These are phyloP conservation scores for Drosophila biarmipes DNA, from an alignment of 1,140 invertebrate species.

Conservation along the genomic window DNA sequence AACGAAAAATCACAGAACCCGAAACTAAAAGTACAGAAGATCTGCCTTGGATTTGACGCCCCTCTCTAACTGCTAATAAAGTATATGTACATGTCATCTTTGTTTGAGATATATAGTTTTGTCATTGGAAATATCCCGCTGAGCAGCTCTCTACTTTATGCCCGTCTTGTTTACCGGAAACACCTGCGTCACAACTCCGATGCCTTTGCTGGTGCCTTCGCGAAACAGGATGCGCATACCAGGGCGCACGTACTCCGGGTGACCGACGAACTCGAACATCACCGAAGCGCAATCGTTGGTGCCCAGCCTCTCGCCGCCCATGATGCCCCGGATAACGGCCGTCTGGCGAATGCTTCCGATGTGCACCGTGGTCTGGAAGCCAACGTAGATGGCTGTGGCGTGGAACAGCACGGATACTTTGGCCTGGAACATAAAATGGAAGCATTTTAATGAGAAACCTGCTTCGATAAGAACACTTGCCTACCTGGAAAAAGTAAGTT, in stretches of 20 bases:
- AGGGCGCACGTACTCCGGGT: conserved; percentile 96
- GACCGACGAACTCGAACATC: conserved; percentile 94
- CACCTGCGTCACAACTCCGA: conserved; percentile 95
- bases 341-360: conserved; percentile 98
- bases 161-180: conserved; percentile 86
- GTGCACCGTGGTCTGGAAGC: conserved; percentile 97
- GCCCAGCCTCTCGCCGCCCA: conserved; percentile 84
- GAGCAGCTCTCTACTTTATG: conserved; percentile 38
- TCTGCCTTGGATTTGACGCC: conserved; percentile 53
- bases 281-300: conserved; percentile 95
- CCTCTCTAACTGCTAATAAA: conserved; percentile 43
- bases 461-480: neutral
- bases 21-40: conserved; percentile 69
- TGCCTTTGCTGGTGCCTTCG: conserved; percentile 94
- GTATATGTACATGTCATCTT: conserved; percentile 46
- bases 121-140: conserved; percentile 33
- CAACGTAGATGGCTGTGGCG: conserved; percentile 89
- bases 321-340: conserved; percentile 90
- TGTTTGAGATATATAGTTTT: conserved; percentile 56
- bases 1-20: conserved; percentile 79
- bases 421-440: conserved; percentile 87
- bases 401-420: conserved; percentile 94
- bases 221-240: conserved; percentile 94
- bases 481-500: conserved; percentile 92
- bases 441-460: neutral